A percentile compares a stretch with the other conserved stretches of the same genome.
Evolutionary conservation across 30 jellyfish, hydroid and myxozoan genomes (phyloP).

Genomic region (Pseudorhiza aurosa): DNA sequence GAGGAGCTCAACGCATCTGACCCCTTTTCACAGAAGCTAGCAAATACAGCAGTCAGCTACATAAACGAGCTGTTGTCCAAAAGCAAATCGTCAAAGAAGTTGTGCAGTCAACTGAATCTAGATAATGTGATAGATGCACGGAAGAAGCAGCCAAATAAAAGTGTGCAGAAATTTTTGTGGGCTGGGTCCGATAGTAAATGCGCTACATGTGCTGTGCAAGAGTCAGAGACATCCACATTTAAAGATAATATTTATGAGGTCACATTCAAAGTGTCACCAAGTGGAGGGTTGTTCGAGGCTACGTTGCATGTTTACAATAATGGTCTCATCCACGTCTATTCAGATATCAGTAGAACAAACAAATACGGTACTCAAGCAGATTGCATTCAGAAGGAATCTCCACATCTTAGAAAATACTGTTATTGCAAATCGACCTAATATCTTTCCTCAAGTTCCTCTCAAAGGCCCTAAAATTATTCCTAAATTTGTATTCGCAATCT

Average conservation of each 20-base stretch:
- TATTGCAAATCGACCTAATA: constrained; percentile 73
- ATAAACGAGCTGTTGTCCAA: constrained; percentile 12
- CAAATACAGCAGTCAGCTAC: constrained; percentile 20
- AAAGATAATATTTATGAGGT: constrained; percentile 18
- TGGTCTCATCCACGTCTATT: constrained; percentile 8
- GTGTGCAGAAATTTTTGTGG: constrained; percentile 4
- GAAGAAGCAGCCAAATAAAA: constrained; percentile 9
- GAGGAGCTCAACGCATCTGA: constrained; percentile 10
- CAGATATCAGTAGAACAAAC: constrained; percentile 69
- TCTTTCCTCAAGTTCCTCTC: no score
- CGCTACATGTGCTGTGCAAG: constrained; percentile 25
- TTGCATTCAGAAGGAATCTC: constrained; percentile 64
- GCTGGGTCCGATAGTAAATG: constrained; percentile 23
- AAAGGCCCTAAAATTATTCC: no score
- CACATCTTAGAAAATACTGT: constrained; percentile 73
- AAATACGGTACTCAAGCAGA: constrained; percentile 75
- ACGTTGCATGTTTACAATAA: not conserved
- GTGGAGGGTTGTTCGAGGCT: constrained; percentile 74
- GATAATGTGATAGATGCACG: constrained; percentile 9
- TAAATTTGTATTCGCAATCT: no score
- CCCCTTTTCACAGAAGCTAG: constrained; percentile 2
- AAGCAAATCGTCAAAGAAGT: not conserved
- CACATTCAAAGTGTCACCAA: constrained; percentile 32
- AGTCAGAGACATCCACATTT: not conserved
- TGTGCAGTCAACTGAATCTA: constrained; percentile 24